phyloP scores from a whole-genome alignment of 92 coral and sea anemone species.

The Umimayanthus chanpuru region DNA sequence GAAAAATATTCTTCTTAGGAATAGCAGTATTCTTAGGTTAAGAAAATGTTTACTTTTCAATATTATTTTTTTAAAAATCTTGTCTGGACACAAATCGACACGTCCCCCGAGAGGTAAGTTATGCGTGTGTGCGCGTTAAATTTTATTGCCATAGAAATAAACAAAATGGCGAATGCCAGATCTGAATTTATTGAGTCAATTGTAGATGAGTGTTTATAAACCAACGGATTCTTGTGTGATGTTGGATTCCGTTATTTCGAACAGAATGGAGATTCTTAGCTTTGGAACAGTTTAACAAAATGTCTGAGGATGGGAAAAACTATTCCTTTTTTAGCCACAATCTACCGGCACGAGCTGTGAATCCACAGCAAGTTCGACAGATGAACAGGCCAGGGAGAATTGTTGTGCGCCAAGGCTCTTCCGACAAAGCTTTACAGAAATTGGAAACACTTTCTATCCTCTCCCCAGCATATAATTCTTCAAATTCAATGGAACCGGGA shows the following conservation, averaged over 20 bases:
- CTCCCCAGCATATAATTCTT: constrained; percentile 43
- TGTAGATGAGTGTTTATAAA: neutral
- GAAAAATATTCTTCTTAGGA: too few species aligned
- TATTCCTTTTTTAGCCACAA: constrained; percentile 82
- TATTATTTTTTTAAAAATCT: neutral
- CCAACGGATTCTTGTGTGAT: neutral
- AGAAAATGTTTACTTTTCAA: too few species aligned
- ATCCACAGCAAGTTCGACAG: constrained; percentile 43
- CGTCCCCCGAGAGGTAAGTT: neutral
- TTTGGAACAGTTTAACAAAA: neutral
- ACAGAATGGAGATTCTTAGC: constrained; percentile 21
- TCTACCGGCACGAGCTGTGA: constrained; percentile 55
- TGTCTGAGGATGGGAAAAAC: constrained; percentile 58
- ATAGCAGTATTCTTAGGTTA: too few species aligned
- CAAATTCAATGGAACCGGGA: constrained; percentile 34
- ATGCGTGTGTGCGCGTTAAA: neutral
- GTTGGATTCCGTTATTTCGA: neutral
- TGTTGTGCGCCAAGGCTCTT: constrained; percentile 44
- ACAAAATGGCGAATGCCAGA: constrained; percentile 36
- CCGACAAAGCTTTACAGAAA: constrained; percentile 53
- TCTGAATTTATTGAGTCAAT: too few species aligned
- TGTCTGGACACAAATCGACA: neutral
- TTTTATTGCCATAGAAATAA: constrained; percentile 44
- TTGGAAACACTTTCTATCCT: constrained; percentile 58
- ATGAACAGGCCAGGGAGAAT: constrained; percentile 44